Conservation (phyloP, 2,797 vertebrate species). For the Linurgus olivaceus region DNA sequence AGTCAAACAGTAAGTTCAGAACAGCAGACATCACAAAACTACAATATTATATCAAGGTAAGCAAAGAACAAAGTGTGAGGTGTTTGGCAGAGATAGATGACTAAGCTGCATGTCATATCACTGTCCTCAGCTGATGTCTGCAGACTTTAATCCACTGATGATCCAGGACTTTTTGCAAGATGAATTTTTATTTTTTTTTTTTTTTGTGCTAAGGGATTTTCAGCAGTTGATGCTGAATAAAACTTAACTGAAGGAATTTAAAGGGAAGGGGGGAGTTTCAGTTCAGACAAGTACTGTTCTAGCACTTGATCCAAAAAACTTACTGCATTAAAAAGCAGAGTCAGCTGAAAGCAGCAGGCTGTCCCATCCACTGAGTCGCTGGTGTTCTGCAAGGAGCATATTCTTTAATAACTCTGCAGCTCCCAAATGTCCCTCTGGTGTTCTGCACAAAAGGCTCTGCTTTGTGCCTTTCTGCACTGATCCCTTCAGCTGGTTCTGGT, state of each 20-base stretch:
- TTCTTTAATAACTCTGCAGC: neutral
- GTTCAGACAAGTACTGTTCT: neutral
- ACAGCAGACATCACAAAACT: neutral
- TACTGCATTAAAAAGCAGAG: neutral
- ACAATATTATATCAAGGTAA: neutral
- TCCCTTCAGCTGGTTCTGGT: neutral
- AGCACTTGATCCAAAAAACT: neutral
- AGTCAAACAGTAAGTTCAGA: neutral
- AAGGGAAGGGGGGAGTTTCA: fast-evolving
- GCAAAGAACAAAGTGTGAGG: neutral
- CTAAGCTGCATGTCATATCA: neutral
- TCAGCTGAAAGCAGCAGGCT: neutral
- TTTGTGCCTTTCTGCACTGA: neutral
- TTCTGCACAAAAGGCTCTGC: neutral
- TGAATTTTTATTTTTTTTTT: neutral
- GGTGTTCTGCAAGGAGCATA: neutral
- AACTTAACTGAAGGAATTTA: neutral
- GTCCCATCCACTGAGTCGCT: neutral
- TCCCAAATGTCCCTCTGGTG: neutral
- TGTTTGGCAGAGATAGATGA: neutral
- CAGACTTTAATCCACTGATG: neutral
- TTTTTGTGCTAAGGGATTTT: neutral
- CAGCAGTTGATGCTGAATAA: neutral
- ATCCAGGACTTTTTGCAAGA: neutral
- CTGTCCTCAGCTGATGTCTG: neutral